phyloP scores from a whole-genome alignment of 1,140 invertebrate genomes.

The Drosophila chauvacae region DNA sequence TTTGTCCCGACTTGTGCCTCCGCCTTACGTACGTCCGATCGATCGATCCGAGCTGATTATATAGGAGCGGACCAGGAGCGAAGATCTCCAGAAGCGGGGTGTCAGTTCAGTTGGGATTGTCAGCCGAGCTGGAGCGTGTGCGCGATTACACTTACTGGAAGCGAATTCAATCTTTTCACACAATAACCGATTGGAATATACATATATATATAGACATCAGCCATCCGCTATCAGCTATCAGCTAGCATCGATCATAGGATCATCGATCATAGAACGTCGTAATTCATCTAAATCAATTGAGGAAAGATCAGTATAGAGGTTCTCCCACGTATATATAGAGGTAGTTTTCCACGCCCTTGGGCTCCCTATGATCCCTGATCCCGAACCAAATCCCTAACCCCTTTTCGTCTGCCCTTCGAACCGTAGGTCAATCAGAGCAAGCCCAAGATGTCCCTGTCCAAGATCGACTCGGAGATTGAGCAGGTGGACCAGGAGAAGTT shows the following conservation, averaged over 20 bases:
- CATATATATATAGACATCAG: constrained; percentile 16
- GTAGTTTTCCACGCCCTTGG: constrained; percentile 58
- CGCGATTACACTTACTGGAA: constrained; percentile 29
- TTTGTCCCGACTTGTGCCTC: constrained; percentile 32
- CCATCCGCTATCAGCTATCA: constrained; percentile 38
- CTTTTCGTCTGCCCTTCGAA: not conserved
- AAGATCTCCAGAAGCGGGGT: constrained; percentile 34
- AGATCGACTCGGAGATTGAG: constrained; percentile 73
- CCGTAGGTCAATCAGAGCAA: constrained; percentile 74
- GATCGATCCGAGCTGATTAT: constrained; percentile 30
- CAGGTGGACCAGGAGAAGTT: constrained; percentile 78
- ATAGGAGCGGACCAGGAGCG: constrained; percentile 28
- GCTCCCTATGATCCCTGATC: constrained; percentile 8
- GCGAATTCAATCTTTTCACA: constrained; percentile 12
- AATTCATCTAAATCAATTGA: constrained; percentile 78
- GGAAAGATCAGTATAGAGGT: constrained; percentile 28
- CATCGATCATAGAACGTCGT: constrained; percentile 46
- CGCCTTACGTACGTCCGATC: constrained; percentile 24
- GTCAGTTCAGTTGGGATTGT: constrained; percentile 28
- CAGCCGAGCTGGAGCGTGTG: constrained; percentile 41
- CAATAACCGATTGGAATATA: constrained; percentile 27
- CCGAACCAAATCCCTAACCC: not conserved
- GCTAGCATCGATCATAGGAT: constrained; percentile 29
- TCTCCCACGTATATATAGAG: constrained; percentile 12
- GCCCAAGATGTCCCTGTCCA: constrained; percentile 76